Percentiles rank a stretch among this genome's conserved stretches.
These are phyloP conservation scores for Stenopsyche tienmushanensis DNA, from an alignment of 1,140 invertebrate species.

Conservation along the genomic window DNA sequence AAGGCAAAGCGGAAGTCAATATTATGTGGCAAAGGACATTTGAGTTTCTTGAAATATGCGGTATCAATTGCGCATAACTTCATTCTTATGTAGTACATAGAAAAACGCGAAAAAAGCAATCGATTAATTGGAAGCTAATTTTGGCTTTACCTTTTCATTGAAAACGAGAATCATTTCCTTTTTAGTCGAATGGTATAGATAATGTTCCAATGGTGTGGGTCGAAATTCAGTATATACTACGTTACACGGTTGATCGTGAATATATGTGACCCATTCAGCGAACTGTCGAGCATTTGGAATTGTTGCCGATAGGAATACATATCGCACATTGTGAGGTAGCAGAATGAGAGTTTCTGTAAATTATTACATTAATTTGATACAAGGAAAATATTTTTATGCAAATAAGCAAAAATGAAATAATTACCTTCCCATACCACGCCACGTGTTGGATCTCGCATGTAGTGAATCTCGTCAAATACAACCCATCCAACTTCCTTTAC, in stretches of 20 bases:
- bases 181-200: conserved; percentile 92
- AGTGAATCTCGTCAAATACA: conserved; percentile 99
- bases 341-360: conserved; percentile 92
- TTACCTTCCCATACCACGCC: conserved; percentile 93
- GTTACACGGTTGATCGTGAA: conserved; percentile 97
- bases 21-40: no score
- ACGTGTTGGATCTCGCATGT: conserved; percentile 98
- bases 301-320: conserved; percentile 98
- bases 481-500: conserved; percentile 99
- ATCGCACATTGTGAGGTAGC: conserved; percentile 95
- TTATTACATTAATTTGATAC: conserved; percentile 20
- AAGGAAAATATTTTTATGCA: no score
- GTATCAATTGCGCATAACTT: no score
- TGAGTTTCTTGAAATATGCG: no score
- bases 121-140: no score
- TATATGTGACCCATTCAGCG: conserved; percentile 96
- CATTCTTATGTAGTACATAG: no score
- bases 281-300: conserved; percentile 99
- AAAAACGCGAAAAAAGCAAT: no score
- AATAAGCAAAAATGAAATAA: no score
- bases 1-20: no score
- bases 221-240: conserved; percentile 99
- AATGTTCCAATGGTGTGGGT: conserved; percentile 97
- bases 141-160: conserved; percentile 87
- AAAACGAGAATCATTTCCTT: conserved; percentile 96